A percentile compares a stretch with the other conserved stretches of the same genome.
These are phyloP conservation scores for Xanthorhoe designata DNA, from an alignment of 2,888 invertebrate species.

Conservation along the genomic window DNA sequence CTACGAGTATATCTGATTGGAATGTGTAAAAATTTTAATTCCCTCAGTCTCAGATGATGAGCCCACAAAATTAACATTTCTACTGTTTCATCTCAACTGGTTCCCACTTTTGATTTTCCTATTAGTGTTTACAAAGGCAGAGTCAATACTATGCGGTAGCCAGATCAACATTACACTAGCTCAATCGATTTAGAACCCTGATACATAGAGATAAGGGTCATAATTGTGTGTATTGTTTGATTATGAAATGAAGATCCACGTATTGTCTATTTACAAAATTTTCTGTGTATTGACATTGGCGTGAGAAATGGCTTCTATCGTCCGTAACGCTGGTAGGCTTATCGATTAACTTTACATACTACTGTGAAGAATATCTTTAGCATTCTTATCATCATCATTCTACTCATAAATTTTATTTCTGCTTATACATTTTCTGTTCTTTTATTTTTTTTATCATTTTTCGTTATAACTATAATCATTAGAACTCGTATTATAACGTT, in stretches of 20 bases:
- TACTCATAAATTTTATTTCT: too few relatives aligned
- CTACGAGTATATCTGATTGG: slow-evolving; percentile 4
- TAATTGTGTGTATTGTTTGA: slow-evolving; percentile 46
- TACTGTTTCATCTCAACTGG: slow-evolving; percentile 82
- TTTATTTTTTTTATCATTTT: too few relatives aligned
- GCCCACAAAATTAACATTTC: slow-evolving; percentile 79
- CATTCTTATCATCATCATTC: slow-evolving; percentile 1
- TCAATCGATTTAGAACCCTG: slow-evolving; percentile 48
- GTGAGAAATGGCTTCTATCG: slow-evolving; percentile 83
- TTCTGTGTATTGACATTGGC: slow-evolving; percentile 79
- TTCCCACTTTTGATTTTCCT: slow-evolving; percentile 83
- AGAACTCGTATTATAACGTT: too few relatives aligned
- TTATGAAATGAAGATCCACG: slow-evolving; percentile 70
- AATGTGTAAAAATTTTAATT: slow-evolving; percentile 48
- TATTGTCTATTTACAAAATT: slow-evolving; percentile 81
- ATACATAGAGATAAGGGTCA: slow-evolving; percentile 40
- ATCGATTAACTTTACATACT: slow-evolving; percentile 74
- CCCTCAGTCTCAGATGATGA: slow-evolving; percentile 52
- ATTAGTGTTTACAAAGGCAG: slow-evolving; percentile 83
- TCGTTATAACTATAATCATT: too few relatives aligned
- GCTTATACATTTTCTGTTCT: too few relatives aligned
- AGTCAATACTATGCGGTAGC: slow-evolving; percentile 76
- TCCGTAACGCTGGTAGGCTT: slow-evolving; percentile 80
- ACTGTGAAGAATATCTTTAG: slow-evolving; percentile 66
- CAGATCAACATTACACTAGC: slow-evolving; percentile 56